Conservation (phyloP, 2,113 vertebrate genomes). For the Copsychus sechellarum region DNA sequence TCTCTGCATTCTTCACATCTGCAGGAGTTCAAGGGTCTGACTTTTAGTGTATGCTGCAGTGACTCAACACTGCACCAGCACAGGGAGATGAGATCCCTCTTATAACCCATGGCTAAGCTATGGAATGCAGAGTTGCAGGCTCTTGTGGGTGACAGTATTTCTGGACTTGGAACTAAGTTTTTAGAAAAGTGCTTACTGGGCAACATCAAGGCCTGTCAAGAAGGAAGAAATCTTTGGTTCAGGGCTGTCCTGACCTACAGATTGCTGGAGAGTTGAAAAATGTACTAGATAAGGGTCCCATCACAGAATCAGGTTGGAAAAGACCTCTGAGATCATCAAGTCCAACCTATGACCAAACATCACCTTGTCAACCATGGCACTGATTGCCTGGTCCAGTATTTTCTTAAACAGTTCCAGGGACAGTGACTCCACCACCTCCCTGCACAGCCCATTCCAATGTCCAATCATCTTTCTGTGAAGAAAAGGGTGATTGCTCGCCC, state of each 20-base stretch:
- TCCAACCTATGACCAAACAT: not conserved
- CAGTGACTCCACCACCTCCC: not conserved
- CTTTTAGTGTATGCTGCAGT: not conserved
- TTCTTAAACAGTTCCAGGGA: not conserved
- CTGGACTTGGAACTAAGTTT: not conserved
- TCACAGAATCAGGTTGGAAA: not conserved
- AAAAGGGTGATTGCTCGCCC: not conserved
- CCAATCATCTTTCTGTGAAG: not conserved
- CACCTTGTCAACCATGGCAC: not conserved
- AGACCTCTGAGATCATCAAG: not conserved
- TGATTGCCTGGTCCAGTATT: not conserved
- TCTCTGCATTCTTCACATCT: not conserved
- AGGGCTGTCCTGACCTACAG: not conserved
- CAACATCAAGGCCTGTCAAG: not conserved
- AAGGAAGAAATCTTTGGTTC: not conserved
- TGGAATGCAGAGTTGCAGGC: not conserved
- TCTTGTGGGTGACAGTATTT: not conserved
- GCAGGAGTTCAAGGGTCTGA: not conserved
- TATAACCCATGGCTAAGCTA: not conserved
- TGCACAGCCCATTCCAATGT: not conserved
- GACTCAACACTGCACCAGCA: not conserved
- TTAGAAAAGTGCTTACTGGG: not conserved
- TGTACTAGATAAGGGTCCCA: not conserved
- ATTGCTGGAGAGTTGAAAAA: not conserved
- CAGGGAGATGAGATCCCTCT: not conserved